phyloP scores from a whole-genome alignment of 92 coral and sea anemone genomes.

The Epizoanthus rinbou region DNA sequence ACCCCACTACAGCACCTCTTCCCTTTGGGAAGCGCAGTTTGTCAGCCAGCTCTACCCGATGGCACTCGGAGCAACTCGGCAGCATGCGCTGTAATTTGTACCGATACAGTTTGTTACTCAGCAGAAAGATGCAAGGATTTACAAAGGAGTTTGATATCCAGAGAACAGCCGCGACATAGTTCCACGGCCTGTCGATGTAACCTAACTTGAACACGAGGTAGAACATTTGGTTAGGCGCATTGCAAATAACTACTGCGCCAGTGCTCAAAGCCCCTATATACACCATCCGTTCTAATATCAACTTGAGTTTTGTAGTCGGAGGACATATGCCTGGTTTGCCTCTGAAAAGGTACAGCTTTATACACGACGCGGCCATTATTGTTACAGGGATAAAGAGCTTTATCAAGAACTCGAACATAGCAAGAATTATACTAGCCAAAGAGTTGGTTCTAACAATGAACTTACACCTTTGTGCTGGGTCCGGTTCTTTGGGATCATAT shows the following conservation, averaged over 20 bases:
- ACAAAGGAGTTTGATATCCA: slow-evolving; percentile 66
- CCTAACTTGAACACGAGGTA: slow-evolving; percentile 71
- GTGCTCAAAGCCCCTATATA: slow-evolving; percentile 73
- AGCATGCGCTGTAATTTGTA: slow-evolving; percentile 43
- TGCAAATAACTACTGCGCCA: slow-evolving; percentile 61
- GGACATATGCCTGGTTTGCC: slow-evolving; percentile 33
- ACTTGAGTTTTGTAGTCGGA: slow-evolving; percentile 26
- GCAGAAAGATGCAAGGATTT: slow-evolving; percentile 69
- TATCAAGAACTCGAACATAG: slow-evolving; percentile 50
- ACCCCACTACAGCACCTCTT: neutral
- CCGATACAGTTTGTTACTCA: slow-evolving; percentile 61
- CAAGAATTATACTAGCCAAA: slow-evolving; percentile 41
- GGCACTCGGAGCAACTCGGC: neutral
- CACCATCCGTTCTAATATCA: slow-evolving; percentile 61
- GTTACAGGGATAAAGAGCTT: slow-evolving; percentile 53
- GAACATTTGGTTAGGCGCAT: slow-evolving; percentile 76
- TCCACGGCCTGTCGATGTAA: slow-evolving; percentile 60
- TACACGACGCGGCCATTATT: slow-evolving; percentile 39
- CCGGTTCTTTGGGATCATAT: slow-evolving; percentile 25
- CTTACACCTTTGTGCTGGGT: slow-evolving; percentile 5
- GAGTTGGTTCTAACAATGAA: slow-evolving; percentile 26
- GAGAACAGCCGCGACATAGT: slow-evolving; percentile 52
- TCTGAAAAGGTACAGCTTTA: slow-evolving; percentile 47
- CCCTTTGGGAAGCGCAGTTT: neutral
- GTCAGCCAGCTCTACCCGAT: neutral